Conservation (phyloP, 2,888 invertebrate species). For the Phrixothrix hirtus region DNA sequence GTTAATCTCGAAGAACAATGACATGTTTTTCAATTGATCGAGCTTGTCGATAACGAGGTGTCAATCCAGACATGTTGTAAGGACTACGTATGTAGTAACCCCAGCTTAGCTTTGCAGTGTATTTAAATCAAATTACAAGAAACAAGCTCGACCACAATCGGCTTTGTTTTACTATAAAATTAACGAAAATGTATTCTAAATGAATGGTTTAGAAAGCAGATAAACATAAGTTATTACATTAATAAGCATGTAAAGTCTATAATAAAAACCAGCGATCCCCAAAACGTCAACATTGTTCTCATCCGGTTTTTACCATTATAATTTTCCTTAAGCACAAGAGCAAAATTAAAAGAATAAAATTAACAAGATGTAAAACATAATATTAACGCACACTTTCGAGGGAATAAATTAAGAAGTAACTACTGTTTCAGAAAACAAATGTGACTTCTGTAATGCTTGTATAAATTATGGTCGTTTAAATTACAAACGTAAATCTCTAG, state of each 20-base stretch:
- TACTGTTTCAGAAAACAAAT: conserved; percentile 23
- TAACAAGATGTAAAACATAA: conserved; percentile 20
- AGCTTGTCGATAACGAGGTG: conserved; percentile 19
- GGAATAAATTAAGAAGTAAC: conserved; percentile 18
- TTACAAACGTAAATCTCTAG: conserved; percentile 10
- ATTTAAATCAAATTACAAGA: not conserved
- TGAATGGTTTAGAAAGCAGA: no score
- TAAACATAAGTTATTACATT: conserved; percentile 8
- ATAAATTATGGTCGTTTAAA: conserved; percentile 15
- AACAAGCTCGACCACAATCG: not conserved
- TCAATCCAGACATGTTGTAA: conserved; percentile 24
- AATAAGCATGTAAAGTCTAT: conserved; percentile 4
- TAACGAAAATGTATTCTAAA: no score
- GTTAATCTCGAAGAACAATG: conserved; percentile 18
- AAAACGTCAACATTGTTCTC: conserved; percentile 1
- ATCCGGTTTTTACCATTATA: not conserved
- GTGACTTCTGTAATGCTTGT: conserved; percentile 12
- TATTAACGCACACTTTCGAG: conserved; percentile 16
- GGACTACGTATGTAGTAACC: no score
- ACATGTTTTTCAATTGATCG: conserved; percentile 24
- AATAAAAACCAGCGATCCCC: conserved; percentile 4
- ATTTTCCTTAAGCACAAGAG: conserved; percentile 2
- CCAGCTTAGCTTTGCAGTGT: no score
- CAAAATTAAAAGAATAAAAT: conserved; percentile 3
- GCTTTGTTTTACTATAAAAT: no score